A percentile compares a stretch with the other conserved stretches of the same genome.
These are phyloP conservation scores for Lamprologus tigripictilis DNA, from an alignment of 2,113 vertebrate species.

Conservation along the genomic window DNA sequence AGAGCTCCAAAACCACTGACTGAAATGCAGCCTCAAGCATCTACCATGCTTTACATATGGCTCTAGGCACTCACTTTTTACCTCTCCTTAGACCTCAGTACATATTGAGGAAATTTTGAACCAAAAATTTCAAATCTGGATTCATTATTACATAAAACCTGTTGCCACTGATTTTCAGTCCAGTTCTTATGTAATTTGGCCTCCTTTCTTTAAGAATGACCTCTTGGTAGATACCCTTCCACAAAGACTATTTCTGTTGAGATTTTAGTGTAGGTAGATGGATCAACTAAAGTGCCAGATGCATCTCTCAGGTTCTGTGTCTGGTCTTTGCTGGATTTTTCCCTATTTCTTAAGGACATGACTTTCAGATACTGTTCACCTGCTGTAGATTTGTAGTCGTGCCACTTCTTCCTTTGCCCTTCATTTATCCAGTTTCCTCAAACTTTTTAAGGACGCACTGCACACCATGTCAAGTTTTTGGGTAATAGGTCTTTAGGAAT, in stretches of 20 bases:
- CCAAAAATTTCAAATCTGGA: not conserved
- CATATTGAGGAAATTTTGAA: not conserved
- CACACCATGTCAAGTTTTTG: not conserved
- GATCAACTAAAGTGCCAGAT: not conserved
- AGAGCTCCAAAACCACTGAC: not conserved
- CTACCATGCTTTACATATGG: not conserved
- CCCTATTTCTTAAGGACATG: not conserved
- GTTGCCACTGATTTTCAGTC: not conserved
- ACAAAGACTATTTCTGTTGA: not conserved
- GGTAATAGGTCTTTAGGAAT: not conserved
- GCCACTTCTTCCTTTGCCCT: not conserved
- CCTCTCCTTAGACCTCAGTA: not conserved
- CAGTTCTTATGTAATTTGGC: not conserved
- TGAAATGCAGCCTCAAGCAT: not conserved
- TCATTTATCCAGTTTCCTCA: not conserved
- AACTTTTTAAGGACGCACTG: not conserved
- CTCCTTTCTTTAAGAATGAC: not conserved
- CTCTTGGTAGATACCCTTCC: not conserved
- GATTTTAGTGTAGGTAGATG: not conserved
- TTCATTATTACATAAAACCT: not conserved
- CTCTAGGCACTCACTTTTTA: not conserved
- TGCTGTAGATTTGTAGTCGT: not conserved
- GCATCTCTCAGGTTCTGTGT: not conserved
- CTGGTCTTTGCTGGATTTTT: not conserved
- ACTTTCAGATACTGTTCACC: not conserved